A percentile compares a stretch with the other conserved stretches of the same genome.
phyloP scores from a whole-genome alignment of 92 coral and sea anemone species.

The Phenganax subtilis region DNA sequence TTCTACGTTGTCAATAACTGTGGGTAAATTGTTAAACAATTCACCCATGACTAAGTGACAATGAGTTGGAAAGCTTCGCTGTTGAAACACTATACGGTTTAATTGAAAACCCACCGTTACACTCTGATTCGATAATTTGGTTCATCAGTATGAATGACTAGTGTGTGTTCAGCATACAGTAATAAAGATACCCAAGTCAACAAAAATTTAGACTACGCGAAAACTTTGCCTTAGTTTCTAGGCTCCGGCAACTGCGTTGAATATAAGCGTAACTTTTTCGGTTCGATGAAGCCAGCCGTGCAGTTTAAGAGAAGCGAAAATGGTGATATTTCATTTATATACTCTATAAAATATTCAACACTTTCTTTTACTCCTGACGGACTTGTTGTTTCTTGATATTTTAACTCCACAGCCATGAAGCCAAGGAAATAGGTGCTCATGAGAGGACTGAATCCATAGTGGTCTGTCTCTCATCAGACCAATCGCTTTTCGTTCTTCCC shows the following conservation, averaged over 20 bases:
- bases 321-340: background rate
- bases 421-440: conserved; percentile 77
- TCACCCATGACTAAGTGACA: no score
- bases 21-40: no score
- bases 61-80: no score
- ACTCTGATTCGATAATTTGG: no score
- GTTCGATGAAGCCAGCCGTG: background rate
- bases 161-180: no score
- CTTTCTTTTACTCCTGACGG: conserved; percentile 59
- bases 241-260: background rate
- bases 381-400: conserved; percentile 53
- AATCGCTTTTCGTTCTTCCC: conserved; percentile 37
- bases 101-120: no score
- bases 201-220: no score
- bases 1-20: no score
- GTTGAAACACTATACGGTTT: no score
- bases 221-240: background rate
- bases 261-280: background rate
- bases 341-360: background rate
- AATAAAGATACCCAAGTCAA: no score
- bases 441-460: conserved; percentile 54
- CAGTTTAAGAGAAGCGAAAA: no score
- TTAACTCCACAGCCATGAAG: conserved; percentile 70
- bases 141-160: no score
- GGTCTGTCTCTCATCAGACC: conserved; percentile 54